Conservation (phyloP, 1,140 invertebrate genomes). For the Stegodyphus mimosarum region DNA sequence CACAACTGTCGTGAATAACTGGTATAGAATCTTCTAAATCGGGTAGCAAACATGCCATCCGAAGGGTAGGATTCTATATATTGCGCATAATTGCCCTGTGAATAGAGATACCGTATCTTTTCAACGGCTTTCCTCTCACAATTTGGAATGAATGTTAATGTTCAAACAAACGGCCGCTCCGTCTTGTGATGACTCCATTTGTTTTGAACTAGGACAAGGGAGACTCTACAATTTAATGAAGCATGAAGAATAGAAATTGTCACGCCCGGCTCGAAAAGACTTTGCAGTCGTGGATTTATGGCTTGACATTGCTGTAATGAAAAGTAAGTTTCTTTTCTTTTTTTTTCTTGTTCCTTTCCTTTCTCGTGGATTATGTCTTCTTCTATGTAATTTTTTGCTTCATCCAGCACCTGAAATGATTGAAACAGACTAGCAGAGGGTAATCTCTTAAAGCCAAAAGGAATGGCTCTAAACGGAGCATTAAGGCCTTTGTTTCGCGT, state of each 20-base stretch:
- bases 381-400: conserved; percentile 23
- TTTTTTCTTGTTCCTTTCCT: neutral
- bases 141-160: conserved; percentile 43
- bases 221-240: conserved; percentile 46
- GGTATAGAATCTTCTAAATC: too few relatives aligned
- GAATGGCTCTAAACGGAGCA: too few relatives aligned
- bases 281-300: conserved; percentile 29
- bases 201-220: conserved; percentile 11
- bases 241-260: conserved; percentile 46
- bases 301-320: conserved; percentile 42
- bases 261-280: conserved; percentile 20
- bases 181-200: conserved; percentile 43
- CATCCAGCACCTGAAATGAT: conserved; percentile 16
- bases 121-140: neutral
- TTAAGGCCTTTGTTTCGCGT: conserved; percentile 1
- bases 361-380: conserved; percentile 12
- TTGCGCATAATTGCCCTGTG: neutral
- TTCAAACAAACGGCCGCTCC: conserved; percentile 37
- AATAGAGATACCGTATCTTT: neutral
- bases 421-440: neutral
- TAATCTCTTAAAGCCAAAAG: neutral
- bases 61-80: too few relatives aligned
- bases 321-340: conserved; percentile 30
- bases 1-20: too few relatives aligned
- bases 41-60: too few relatives aligned